phyloP scores from a whole-genome alignment of 2,888 invertebrate genomes.

The Conchocele bisecta region DNA sequence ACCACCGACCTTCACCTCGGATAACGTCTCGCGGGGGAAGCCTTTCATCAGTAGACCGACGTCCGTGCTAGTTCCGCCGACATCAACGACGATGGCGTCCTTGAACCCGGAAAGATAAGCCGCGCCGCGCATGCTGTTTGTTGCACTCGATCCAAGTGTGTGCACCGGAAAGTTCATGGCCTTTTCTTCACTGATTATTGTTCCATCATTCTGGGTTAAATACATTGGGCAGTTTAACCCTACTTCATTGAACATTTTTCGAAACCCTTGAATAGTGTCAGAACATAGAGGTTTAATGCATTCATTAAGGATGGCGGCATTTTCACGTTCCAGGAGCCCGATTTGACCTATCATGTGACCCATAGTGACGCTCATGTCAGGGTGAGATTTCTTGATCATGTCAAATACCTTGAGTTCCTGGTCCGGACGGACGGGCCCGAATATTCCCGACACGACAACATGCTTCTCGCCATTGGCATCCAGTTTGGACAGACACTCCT shows the following conservation, averaged over 20 bases:
- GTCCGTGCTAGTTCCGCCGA: constrained; percentile 80
- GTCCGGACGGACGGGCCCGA: constrained; percentile 70
- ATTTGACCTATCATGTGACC: constrained; percentile 75
- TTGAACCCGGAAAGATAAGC: constrained; percentile 72
- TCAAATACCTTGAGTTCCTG: constrained; percentile 69
- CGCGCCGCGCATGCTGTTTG: constrained; percentile 81
- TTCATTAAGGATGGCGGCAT: constrained; percentile 80
- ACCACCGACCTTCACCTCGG: constrained; percentile 72
- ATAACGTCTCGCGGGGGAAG: constrained; percentile 76
- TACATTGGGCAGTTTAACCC: constrained; percentile 75
- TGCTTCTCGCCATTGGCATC: constrained; percentile 59
- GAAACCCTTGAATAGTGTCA: constrained; percentile 71
- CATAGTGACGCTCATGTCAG: constrained; percentile 70
- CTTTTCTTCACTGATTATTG: constrained; percentile 70
- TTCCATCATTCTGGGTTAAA: constrained; percentile 80
- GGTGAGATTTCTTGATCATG: constrained; percentile 59
- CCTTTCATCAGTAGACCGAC: constrained; percentile 76
- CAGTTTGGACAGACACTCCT: constrained; percentile 51
- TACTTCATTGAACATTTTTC: constrained; percentile 64
- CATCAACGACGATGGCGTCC: constrained; percentile 78
- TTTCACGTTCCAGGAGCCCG: constrained; percentile 79
- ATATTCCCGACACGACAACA: constrained; percentile 76
- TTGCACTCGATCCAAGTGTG: constrained; percentile 79
- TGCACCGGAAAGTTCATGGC: constrained; percentile 71
- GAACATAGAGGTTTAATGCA: constrained; percentile 73